phyloP scores from a whole-genome alignment of 2,888 invertebrate genomes.

The Cotesia congregata region DNA sequence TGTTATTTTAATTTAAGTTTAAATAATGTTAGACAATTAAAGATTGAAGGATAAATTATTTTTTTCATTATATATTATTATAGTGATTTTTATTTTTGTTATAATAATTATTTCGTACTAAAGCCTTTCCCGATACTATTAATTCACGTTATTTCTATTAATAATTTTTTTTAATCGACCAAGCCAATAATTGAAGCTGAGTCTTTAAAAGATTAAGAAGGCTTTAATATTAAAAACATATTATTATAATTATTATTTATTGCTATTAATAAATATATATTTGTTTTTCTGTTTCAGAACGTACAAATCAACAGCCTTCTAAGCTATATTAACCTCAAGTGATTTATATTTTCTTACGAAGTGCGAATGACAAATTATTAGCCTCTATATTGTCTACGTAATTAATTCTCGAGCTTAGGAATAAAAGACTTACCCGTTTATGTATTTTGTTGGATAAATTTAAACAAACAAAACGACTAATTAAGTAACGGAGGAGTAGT shows the following conservation, averaged over 20 bases:
- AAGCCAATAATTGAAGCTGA: no score
- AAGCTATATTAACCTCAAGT: constrained; percentile 71
- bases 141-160: no score
- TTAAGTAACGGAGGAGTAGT: constrained; percentile 53
- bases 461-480: constrained; percentile 37
- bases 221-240: neutral
- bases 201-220: neutral
- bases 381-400: constrained; percentile 67
- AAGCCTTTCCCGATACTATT: no score
- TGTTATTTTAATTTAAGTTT: neutral
- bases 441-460: constrained; percentile 36
- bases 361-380: constrained; percentile 61
- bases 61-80: neutral
- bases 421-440: constrained; percentile 46
- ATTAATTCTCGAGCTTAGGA: constrained; percentile 63
- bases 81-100: neutral
- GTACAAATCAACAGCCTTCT: constrained; percentile 71
- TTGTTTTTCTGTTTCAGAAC: constrained; percentile 65
- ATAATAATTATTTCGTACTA: neutral
- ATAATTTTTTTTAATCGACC: no score
- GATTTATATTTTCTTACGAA: constrained; percentile 71
- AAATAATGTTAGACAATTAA: neutral
- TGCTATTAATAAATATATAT: constrained; percentile 3
- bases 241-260: neutral
- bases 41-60: neutral